Evolutionary conservation across 2,888 invertebrate species (phyloP).

Genomic region (Abscondita cerata): DNA sequence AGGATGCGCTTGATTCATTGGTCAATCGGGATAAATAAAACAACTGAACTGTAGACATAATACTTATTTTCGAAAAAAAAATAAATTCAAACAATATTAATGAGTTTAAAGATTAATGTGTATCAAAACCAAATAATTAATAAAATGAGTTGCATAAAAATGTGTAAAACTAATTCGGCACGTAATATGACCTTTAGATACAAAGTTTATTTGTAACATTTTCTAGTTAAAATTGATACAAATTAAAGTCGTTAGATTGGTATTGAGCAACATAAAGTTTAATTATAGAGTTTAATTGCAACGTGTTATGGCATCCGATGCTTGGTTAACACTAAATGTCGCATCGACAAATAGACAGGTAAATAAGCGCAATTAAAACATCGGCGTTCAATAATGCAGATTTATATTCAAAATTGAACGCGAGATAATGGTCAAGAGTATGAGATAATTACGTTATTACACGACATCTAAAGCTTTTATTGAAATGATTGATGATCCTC

Average conservation of each 20-base stretch:
- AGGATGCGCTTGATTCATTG: too few relatives aligned
- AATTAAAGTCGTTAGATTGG: slow-evolving; percentile 3
- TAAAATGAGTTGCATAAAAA: too few relatives aligned
- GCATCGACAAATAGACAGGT: slow-evolving; percentile 25
- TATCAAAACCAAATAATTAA: too few relatives aligned
- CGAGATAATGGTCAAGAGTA: slow-evolving; percentile 20
- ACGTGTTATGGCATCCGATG: slow-evolving; percentile 19
- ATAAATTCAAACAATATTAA: too few relatives aligned
- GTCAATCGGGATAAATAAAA: too few relatives aligned
- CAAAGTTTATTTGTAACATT: too few relatives aligned
- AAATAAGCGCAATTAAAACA: slow-evolving; percentile 22
- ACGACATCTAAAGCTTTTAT: slow-evolving; percentile 5
- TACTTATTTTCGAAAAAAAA: too few relatives aligned
- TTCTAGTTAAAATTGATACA: background rate
- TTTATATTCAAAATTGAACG: slow-evolving; percentile 16
- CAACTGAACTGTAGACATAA: too few relatives aligned
- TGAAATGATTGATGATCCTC: slow-evolving; percentile 23
- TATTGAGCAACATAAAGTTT: slow-evolving; percentile 20
- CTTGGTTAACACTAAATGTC: slow-evolving; percentile 4
- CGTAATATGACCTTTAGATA: too few relatives aligned
- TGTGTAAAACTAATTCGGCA: too few relatives aligned
- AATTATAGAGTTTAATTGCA: slow-evolving; percentile 22
- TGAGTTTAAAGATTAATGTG: too few relatives aligned
- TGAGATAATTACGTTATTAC: slow-evolving; percentile 20
- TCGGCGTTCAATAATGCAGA: slow-evolving; percentile 21